Evolutionary conservation across 2,797 vertebrate species (phyloP).

Genomic region (Alectoris magna): DNA sequence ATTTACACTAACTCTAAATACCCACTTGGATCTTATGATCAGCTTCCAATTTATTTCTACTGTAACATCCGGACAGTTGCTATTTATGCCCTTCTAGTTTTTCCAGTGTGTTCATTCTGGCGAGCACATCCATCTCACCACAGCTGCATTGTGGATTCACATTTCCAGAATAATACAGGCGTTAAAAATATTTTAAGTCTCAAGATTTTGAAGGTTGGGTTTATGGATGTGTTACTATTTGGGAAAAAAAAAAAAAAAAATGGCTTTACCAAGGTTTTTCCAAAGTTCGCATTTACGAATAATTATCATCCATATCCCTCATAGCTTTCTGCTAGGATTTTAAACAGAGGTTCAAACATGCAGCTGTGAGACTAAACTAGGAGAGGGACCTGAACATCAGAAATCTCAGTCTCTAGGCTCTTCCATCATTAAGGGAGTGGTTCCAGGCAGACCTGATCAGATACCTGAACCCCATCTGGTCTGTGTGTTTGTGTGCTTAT

Average conservation of each 20-base stretch:
- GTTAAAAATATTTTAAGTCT: neutral
- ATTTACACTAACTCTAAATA: constrained; percentile 68
- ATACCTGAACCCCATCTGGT: neutral
- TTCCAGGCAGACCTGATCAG: neutral
- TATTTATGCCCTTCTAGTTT: constrained; percentile 50
- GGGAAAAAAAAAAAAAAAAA: neutral
- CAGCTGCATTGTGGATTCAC: neutral
- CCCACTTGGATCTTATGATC: constrained; percentile 54
- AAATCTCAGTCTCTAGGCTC: neutral
- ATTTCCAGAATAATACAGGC: constrained; percentile 12
- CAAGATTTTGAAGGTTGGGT: neutral
- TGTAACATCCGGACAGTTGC: constrained; percentile 33
- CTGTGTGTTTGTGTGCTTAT: neutral
- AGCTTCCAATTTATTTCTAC: constrained; percentile 68
- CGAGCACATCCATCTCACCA: neutral
- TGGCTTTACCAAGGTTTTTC: neutral
- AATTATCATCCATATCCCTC: neutral
- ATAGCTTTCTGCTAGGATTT: neutral
- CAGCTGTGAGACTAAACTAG: no score
- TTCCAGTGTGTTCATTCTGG: neutral
- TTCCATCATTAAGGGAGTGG: fast-evolving
- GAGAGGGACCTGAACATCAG: neutral
- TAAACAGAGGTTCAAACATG: neutral
- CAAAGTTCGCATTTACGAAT: neutral
- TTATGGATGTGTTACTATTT: neutral